Percentiles rank a stretch among this genome's conserved stretches.
phyloP scores from a whole-genome alignment of 2,888 invertebrate genomes.

The Aporophyla lueneburgensis region DNA sequence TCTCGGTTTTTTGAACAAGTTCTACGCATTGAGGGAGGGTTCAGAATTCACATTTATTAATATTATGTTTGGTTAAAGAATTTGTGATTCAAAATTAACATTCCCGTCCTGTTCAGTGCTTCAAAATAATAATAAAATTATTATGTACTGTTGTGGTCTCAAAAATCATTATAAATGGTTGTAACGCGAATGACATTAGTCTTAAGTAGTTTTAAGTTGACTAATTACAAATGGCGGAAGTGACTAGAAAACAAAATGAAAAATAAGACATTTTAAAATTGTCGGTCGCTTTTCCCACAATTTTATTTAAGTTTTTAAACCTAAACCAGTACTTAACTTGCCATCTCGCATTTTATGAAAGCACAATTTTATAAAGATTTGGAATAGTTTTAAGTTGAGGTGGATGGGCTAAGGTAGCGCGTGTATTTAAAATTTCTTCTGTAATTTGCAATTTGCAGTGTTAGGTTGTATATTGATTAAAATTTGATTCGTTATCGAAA shows the following conservation, averaged over 20 bases:
- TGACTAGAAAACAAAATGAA: constrained; percentile 6
- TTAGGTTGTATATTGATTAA: too few relatives aligned
- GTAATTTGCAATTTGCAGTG: too few relatives aligned
- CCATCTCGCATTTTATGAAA: constrained; percentile 67
- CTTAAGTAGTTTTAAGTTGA: constrained; percentile 65
- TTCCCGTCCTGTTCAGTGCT: constrained; percentile 80
- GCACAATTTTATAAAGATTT: constrained; percentile 56
- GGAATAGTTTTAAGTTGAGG: constrained; percentile 38
- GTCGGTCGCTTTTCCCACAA: constrained; percentile 18
- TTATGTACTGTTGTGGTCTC: constrained; percentile 80
- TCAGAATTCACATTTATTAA: constrained; percentile 32
- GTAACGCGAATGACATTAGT: constrained; percentile 81
- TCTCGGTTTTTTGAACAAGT: not conserved
- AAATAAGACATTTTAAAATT: constrained; percentile 4
- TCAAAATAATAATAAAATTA: constrained; percentile 75
- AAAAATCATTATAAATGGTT: constrained; percentile 78
- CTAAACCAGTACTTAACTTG: constrained; percentile 67
- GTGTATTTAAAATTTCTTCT: too few relatives aligned
- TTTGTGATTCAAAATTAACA: constrained; percentile 84
- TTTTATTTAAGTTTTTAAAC: constrained; percentile 41
- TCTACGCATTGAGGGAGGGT: not conserved
- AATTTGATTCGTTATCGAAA: too few relatives aligned
- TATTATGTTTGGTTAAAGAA: constrained; percentile 51
- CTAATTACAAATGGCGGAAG: constrained; percentile 49
- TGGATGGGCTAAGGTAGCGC: too few relatives aligned